Evolutionary conservation across 2,113 vertebrate genomes (phyloP).

Genomic region (Toxotes chatareus): DNA sequence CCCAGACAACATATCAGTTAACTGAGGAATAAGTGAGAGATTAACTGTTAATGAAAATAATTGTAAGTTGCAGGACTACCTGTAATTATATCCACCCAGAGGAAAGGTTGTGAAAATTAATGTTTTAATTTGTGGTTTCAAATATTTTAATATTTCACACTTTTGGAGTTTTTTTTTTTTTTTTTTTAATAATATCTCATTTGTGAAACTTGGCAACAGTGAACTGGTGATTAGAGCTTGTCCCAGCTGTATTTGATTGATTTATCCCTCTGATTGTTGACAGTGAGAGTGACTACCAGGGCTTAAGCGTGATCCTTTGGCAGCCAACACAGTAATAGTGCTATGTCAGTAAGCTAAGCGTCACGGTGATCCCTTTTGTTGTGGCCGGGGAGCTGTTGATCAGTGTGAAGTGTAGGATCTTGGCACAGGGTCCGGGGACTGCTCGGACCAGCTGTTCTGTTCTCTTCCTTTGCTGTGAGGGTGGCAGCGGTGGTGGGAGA

Average conservation of each 20-base stretch:
- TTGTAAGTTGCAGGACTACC: not conserved
- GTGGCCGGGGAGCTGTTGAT: slow-evolving; percentile 66
- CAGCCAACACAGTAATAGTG: slow-evolving; percentile 41
- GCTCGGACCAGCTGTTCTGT: slow-evolving; percentile 52
- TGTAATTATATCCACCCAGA: not conserved
- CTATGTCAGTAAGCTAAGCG: slow-evolving; percentile 63
- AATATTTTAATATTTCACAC: not conserved
- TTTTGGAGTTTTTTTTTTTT: not conserved
- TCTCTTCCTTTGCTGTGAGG: slow-evolving; percentile 17
- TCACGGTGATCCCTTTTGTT: slow-evolving; percentile 70
- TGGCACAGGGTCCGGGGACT: slow-evolving; percentile 52
- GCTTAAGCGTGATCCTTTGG: slow-evolving; percentile 71
- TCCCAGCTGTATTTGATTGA: slow-evolving; percentile 65
- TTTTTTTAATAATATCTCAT: not conserved
- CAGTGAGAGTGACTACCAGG: slow-evolving; percentile 48
- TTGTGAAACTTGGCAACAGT: not conserved
- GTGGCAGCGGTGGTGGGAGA: slow-evolving; percentile 3
- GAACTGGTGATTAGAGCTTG: slow-evolving; percentile 32
- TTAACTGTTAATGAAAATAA: not conserved
- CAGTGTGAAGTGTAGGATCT: slow-evolving; percentile 60
- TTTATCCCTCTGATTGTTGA: slow-evolving; percentile 65
- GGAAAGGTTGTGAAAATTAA: not conserved
- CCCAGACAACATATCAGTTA: too few relatives aligned
- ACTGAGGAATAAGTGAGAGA: too few relatives aligned
- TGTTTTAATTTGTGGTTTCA: not conserved